Evolutionary conservation across 2,888 invertebrate genomes (phyloP).

Genomic region (Napeogenes inachia): DNA sequence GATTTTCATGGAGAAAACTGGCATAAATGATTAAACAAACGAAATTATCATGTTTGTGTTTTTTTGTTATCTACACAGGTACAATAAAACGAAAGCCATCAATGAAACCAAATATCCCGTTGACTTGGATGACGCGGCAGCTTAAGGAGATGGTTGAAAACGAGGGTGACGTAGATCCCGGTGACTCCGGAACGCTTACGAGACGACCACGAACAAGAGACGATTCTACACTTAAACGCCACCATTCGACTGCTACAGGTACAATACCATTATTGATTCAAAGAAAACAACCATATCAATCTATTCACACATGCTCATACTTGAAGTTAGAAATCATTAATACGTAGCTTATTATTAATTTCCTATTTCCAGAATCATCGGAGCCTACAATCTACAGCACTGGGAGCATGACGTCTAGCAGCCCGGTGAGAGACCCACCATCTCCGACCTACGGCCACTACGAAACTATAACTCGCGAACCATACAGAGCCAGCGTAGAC

Average conservation of each 20-base stretch:
- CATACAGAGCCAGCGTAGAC: conserved; percentile 51
- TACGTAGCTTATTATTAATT: not conserved
- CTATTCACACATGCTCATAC: conserved; percentile 1
- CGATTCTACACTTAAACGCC: conserved; percentile 64
- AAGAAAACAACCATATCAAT: not conserved
- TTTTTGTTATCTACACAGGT: conserved; percentile 54
- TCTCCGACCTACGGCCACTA: conserved; percentile 55
- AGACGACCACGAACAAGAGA: conserved; percentile 71
- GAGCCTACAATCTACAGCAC: conserved; percentile 47
- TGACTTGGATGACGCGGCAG: conserved; percentile 93
- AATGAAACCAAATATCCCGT: conserved; percentile 92
- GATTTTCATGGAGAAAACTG: no score
- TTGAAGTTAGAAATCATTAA: not conserved
- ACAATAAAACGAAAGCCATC: conserved; percentile 96
- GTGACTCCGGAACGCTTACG: conserved; percentile 71
- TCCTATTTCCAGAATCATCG: conserved; percentile 44
- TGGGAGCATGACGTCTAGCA: conserved; percentile 39
- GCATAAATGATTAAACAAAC: no score
- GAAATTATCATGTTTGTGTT: no score
- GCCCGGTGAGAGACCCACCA: conserved; percentile 47
- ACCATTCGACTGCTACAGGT: conserved; percentile 50
- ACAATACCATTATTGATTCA: not conserved
- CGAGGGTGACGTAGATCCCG: conserved; percentile 44
- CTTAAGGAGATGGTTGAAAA: conserved; percentile 92
- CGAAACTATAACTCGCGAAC: conserved; percentile 53